Evolutionary conservation across 2,888 invertebrate species (phyloP), one percentile per base, ranked within the genome.

Genomic region (Macaria liturata): DNA sequence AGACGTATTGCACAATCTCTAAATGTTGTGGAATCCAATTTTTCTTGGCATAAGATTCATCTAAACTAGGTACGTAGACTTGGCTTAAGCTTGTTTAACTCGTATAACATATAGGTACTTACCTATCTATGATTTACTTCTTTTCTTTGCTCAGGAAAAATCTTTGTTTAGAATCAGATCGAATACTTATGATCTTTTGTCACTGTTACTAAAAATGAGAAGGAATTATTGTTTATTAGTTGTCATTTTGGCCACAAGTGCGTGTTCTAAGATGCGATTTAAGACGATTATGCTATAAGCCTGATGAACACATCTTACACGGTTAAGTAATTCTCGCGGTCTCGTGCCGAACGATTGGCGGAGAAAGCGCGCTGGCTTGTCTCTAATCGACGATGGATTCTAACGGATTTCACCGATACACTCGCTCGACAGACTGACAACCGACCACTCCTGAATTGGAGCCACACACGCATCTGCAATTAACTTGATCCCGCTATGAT

Each of bases 371-470:
- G 69, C 68, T 65, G 68, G 62, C 69, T 71, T 70, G 68, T 67
- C 73, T 76, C 70, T 76, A 67, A 73, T 71, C 71, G 72, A 67
- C 66, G 63, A 68, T 67, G 57, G 68, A 69, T 70, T 73, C 70
- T 80, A 81, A 77, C 83, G 76, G 81, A 77, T 84, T 84, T 83
- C 84, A 75, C 82, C 78, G 64, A 75, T 75, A 74, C 68, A 64
- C 64, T 71, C 55, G 57, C 58, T 59, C 56, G 54, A 56, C 62
- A 68, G 65, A 61, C 59, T 53, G 66, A 71, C 71, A 69, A 67
- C 71, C 71, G 72, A 70, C 67, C 64, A 64, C 71, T 74, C 69
- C 72, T 75, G 73, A 74, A 81, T 78, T 74, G 71, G 67, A 69
- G 59, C 61, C 66, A 68, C 61, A 66, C 80, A 82, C 83, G 82